Evolutionary conservation across 1,140 invertebrate species (phyloP).

Genomic region (Drosophila pseudoobscura): DNA sequence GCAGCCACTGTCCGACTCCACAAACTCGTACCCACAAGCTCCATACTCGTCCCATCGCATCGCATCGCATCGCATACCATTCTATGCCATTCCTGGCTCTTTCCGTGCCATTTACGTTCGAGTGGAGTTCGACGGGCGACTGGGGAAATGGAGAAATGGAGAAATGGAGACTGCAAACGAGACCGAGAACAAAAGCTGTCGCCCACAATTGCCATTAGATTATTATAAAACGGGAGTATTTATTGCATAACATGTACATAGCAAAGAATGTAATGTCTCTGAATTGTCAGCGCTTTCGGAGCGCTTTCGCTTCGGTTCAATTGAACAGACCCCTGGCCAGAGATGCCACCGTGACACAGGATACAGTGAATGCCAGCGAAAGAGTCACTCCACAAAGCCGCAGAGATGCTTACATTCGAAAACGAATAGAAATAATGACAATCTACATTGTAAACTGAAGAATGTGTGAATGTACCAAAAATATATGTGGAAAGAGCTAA

Average conservation of each 20-base stretch:
- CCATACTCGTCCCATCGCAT: not conserved
- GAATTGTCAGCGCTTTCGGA: slow-evolving; percentile 45
- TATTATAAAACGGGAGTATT: slow-evolving; percentile 78
- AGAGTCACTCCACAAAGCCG: too few species aligned
- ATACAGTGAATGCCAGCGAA: not conserved
- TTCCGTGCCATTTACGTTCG: slow-evolving; percentile 55
- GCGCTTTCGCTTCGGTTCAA: slow-evolving; percentile 32
- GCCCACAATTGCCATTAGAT: slow-evolving; percentile 73
- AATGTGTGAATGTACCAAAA: too few species aligned
- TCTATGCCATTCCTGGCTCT: slow-evolving; percentile 7
- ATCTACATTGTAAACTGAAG: too few species aligned
- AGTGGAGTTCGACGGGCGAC: slow-evolving; percentile 6
- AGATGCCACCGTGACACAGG: not conserved
- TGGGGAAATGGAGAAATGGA: slow-evolving; percentile 5
- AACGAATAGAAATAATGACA: too few species aligned
- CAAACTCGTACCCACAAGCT: not conserved
- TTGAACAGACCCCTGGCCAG: slow-evolving; percentile 3
- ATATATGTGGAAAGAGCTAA: not conserved
- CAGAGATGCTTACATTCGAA: too few species aligned
- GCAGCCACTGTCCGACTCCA: not conserved
- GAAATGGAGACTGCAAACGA: slow-evolving; percentile 7
- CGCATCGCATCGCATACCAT: too few species aligned
- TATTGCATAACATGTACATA: slow-evolving; percentile 70
- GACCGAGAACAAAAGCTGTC: slow-evolving; percentile 41
- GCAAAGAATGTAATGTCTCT: slow-evolving; percentile 35